These are phyloP conservation scores for Drosophila kurseongensis DNA, from an alignment of 1,140 invertebrate species.

Conservation along the genomic window DNA sequence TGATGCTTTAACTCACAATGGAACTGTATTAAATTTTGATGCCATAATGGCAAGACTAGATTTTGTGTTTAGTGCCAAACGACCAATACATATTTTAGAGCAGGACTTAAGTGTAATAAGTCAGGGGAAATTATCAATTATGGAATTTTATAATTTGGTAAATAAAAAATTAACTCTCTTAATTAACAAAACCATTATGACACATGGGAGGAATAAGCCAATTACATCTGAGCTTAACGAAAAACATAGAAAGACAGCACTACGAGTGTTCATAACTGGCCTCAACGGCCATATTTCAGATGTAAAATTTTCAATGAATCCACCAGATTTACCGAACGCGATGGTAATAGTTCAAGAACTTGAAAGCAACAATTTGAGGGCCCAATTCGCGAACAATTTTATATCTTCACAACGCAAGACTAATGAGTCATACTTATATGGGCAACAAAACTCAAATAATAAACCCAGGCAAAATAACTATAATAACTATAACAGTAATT, in stretches of 20 bases:
- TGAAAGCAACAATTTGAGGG: neutral
- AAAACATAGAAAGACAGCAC: constrained; percentile 1
- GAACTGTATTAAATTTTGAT: no score
- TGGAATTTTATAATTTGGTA: no score
- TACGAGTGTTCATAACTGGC: neutral
- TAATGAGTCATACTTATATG: neutral
- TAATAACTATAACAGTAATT: neutral
- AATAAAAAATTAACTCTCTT: no score
- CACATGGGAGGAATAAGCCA: no score
- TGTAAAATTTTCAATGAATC: constrained; percentile 2
- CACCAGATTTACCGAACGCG: constrained; percentile 2
- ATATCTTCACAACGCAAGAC: neutral
- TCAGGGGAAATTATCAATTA: no score
- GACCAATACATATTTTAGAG: no score
- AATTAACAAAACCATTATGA: no score
- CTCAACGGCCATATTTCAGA: constrained; percentile 3
- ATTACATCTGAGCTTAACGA: no score
- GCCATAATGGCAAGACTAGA: no score
- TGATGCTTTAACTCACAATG: no score
- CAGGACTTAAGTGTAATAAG: no score
- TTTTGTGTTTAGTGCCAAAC: no score
- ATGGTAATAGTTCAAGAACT: constrained; percentile 1
- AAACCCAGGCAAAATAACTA: neutral
- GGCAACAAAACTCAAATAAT: neutral
- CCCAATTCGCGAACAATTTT: neutral